Evolutionary conservation across 2,888 invertebrate species (phyloP).

Genomic region (Acrobasis consociella): DNA sequence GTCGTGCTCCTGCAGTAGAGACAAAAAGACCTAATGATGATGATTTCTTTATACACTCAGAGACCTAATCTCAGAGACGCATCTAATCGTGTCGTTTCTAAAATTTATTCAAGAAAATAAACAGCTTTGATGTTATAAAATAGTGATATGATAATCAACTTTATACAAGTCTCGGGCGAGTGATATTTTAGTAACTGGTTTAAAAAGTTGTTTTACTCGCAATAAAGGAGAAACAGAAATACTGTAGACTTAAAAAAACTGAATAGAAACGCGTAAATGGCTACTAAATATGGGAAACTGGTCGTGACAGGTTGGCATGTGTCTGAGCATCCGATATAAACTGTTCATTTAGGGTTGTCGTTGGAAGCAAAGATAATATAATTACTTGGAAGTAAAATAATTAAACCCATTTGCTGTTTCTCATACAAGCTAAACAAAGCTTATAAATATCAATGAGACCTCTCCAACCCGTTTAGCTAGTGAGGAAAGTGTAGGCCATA

Average conservation of each 20-base stretch:
- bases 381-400: no score
- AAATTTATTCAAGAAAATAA: neutral
- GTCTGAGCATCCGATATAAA: constrained; percentile 14
- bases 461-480: no score
- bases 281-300: constrained; percentile 47
- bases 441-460: no score
- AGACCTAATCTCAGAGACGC: no score
- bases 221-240: constrained; percentile 13
- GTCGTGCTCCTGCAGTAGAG: no score
- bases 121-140: neutral
- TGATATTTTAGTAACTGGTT: constrained; percentile 23
- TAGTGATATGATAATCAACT: neutral
- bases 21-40: no score
- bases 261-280: constrained; percentile 48
- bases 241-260: constrained; percentile 33
- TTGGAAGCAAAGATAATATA: no score
- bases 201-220: constrained; percentile 18
- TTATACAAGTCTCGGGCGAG: constrained; percentile 16
- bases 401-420: no score
- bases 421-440: no score
- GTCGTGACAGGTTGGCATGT: constrained; percentile 33
- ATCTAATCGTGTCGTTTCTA: neutral
- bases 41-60: no score
- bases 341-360: constrained; percentile 4
- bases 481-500: no score